Base-by-base conservation (phyloP, 2,888 invertebrate species). In the Eristalis tenax region DNA sequence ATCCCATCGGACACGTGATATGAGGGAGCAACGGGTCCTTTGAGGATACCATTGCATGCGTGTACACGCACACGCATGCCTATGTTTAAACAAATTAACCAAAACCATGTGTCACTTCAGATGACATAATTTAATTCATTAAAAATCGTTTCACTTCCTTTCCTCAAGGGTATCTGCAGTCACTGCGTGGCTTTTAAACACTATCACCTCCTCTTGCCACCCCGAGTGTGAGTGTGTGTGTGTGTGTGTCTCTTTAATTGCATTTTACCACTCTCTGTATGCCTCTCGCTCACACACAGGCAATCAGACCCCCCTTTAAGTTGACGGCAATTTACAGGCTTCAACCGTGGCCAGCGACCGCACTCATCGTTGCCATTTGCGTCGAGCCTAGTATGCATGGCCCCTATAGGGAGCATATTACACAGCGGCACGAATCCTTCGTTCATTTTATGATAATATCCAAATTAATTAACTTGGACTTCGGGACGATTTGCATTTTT, bases 391-490 rank as follows among this genome's bases (percentile, higher is more conserved):
- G 66, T 35, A 8, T 71, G 75, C 40, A 59, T 63, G 65, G 22
- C 75, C 57, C 63, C 83, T n/a, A 71, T 1, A 15, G 59, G 1
- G n/a, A 15, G 18, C 1, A 1, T 56, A 59, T 59, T 59, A 59
- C 26, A 79, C 79, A 76, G 63, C 68, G 66, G 83, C 87, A 83
- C 79, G 83, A 70, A 76, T 75, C 75, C 83, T 76, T 74, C 63
- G 83, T 83, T 79, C 87, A 87, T 87, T 87, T 87, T 87, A 79
- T 83, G 80, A 88, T 84, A 88, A 88, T 88, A 77, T 88, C 84
- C 80, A 84, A 88, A 88, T 88, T 88, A 88, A 88, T 88, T 88
- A 84, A 88, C 88, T 88, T 88, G 88, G 84, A 88, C 80, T 88
- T 80, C 80, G 65, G 83, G 74, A 80, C 73, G 84, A 88, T 88